Evolutionary conservation across 2,888 invertebrate genomes (phyloP).

Genomic region (Acronicta alni): DNA sequence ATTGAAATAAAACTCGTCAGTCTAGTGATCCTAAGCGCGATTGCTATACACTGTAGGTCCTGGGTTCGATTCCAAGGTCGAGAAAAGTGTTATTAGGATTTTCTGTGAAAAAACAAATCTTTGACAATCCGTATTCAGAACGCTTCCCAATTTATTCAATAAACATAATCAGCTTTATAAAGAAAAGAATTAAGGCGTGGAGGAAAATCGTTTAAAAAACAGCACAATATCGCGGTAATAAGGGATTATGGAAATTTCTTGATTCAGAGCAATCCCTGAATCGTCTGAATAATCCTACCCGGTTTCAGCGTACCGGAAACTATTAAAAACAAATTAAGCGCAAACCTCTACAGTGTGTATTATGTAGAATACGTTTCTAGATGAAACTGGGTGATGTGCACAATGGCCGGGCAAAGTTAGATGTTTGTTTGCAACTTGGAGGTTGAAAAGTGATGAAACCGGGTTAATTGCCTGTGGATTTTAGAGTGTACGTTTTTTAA

Average conservation of each 20-base stretch:
- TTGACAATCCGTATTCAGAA: neutral
- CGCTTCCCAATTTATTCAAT: slow-evolving; percentile 1
- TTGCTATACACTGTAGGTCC: too few species aligned
- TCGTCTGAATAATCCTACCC: neutral
- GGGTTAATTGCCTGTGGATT: slow-evolving; percentile 2
- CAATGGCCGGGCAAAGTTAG: slow-evolving; percentile 9
- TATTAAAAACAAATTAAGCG: slow-evolving; percentile 23
- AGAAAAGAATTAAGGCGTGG: slow-evolving; percentile 11
- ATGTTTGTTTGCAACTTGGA: slow-evolving; percentile 19
- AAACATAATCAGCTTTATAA: slow-evolving; percentile 15
- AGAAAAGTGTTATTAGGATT: too few species aligned
- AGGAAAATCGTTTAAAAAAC: slow-evolving; percentile 24
- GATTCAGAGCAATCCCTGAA: slow-evolving; percentile 16
- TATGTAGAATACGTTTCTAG: slow-evolving; percentile 29
- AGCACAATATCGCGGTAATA: slow-evolving; percentile 31
- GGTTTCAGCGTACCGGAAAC: slow-evolving; percentile 5
- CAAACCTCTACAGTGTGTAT: slow-evolving; percentile 6
- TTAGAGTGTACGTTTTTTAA: neutral
- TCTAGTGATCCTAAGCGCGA: too few species aligned
- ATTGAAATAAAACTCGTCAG: too few species aligned
- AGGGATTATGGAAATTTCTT: slow-evolving; percentile 34
- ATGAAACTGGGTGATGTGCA: slow-evolving; percentile 18
- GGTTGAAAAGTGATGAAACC: slow-evolving; percentile 21
- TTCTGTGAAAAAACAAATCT: too few species aligned
- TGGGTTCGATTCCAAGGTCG: too few species aligned